Conservation (phyloP, 2,888 invertebrate genomes). For the Crocallis elinguaria region DNA sequence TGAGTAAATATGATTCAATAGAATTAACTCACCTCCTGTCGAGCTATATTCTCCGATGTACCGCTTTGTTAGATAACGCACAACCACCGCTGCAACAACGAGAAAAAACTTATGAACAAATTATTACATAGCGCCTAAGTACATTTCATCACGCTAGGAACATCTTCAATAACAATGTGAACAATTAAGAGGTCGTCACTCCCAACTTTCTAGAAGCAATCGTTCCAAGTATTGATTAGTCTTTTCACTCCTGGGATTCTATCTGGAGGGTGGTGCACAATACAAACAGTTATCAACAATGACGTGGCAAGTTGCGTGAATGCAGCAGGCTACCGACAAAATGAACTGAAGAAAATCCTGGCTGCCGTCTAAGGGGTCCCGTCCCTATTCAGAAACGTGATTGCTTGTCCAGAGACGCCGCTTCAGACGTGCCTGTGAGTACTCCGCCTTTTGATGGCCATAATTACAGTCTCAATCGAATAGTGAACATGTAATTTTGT, state of each 20-base stretch:
- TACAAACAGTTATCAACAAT: conserved; percentile 78
- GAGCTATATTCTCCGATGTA: conserved; percentile 93
- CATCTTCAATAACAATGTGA: conserved; percentile 49
- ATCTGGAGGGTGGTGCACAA: conserved; percentile 60
- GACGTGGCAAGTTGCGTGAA: conserved; percentile 70
- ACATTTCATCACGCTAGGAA: conserved; percentile 42
- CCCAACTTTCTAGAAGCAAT: conserved; percentile 73
- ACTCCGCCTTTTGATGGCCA: conserved; percentile 57
- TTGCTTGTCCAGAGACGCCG: conserved; percentile 58
- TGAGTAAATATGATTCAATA: conserved; percentile 14
- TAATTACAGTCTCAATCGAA: conserved; percentile 51
- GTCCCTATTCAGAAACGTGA: conserved; percentile 71
- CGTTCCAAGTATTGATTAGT: conserved; percentile 66
- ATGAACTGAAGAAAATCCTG: conserved; percentile 76
- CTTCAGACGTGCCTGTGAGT: conserved; percentile 41
- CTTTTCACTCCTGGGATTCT: conserved; percentile 77
- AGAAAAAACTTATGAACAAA: conserved; percentile 44
- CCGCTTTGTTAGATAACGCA: conserved; percentile 91
- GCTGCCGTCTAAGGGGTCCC: conserved; percentile 63
- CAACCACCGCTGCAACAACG: conserved; percentile 90
- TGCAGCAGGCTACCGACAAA: conserved; percentile 71
- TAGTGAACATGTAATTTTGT: conserved; percentile 46
- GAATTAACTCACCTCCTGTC: conserved; percentile 87
- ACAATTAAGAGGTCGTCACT: conserved; percentile 69
- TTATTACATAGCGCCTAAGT: conserved; percentile 29